Percentiles rank a stretch among this genome's conserved stretches.
Evolutionary conservation across 1,140 invertebrate genomes (phyloP).

Genomic region (Anastatus disparis): DNA sequence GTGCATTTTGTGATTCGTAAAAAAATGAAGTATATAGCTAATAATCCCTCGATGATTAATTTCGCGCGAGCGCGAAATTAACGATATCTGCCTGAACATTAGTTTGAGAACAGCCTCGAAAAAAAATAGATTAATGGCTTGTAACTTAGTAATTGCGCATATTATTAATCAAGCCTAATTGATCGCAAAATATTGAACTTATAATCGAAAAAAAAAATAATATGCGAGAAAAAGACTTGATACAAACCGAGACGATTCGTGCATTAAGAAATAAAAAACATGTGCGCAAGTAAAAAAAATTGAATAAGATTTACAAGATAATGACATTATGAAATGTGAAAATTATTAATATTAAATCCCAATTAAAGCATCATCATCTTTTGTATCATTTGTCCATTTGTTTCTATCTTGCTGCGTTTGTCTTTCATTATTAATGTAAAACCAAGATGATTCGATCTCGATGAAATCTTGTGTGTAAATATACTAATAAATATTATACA

Average conservation of each 20-base stretch:
- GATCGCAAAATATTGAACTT: constrained; percentile 27
- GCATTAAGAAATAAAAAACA: constrained; percentile 34
- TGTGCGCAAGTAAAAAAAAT: constrained; percentile 58
- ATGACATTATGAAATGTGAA: constrained; percentile 53
- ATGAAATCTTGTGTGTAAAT: constrained; percentile 62
- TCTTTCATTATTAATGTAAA: constrained; percentile 67
- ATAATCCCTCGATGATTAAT: constrained; percentile 29
- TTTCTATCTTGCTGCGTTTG: constrained; percentile 67
- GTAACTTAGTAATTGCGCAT: constrained; percentile 32
- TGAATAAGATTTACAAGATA: constrained; percentile 60
- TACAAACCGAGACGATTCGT: constrained; percentile 10
- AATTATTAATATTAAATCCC: constrained; percentile 55
- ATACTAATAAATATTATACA: constrained; percentile 62
- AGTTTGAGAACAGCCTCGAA: constrained; percentile 42
- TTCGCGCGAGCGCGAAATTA: constrained; percentile 51
- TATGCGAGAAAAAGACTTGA: constrained; percentile 35
- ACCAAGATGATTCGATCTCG: constrained; percentile 59
- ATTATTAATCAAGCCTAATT: constrained; percentile 26
- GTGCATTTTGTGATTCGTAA: constrained; percentile 58
- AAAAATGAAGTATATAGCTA: constrained; percentile 40
- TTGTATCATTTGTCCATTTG: constrained; percentile 67
- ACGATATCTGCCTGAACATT: constrained; percentile 63
- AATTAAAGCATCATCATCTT: constrained; percentile 62
- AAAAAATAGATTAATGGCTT: constrained; percentile 33
- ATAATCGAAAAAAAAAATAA: constrained; percentile 24